A percentile compares a stretch with the other conserved stretches of the same genome.
Evolutionary conservation across 1,140 invertebrate genomes (phyloP).

Genomic region (Atta texana): DNA sequence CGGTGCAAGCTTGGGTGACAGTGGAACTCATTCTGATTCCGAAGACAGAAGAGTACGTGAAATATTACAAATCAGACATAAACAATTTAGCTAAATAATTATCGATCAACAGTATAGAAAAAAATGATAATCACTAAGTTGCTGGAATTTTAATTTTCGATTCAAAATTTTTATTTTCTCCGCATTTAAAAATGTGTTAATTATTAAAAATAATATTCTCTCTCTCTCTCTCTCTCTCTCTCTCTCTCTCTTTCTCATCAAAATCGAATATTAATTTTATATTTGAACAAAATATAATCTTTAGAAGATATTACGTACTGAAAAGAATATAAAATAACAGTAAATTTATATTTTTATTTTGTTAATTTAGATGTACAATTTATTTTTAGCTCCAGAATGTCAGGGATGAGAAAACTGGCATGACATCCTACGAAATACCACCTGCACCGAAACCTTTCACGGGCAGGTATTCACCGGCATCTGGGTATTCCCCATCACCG

Average conservation of each 20-base stretch:
- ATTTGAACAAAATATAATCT: not conserved
- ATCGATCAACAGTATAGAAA: not conserved
- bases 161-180: not conserved
- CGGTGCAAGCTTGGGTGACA: constrained; percentile 92
- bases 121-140: not conserved
- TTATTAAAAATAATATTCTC: constrained; percentile 13
- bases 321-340: constrained; percentile 2
- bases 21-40: constrained; percentile 93
- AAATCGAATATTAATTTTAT: not conserved
- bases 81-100: not conserved
- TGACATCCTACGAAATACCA: constrained; percentile 85
- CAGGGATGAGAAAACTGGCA: constrained; percentile 79
- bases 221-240: too few relatives aligned
- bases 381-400: constrained; percentile 77
- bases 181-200: not conserved
- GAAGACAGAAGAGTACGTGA: constrained; percentile 90
- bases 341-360: not conserved
- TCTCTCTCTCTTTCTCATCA: not conserved
- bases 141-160: not conserved
- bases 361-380: not conserved
- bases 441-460: constrained; percentile 84
- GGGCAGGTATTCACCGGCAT: constrained; percentile 75
- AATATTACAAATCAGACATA: constrained; percentile 11
- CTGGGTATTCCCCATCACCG: constrained; percentile 77
- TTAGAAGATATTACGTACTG: not conserved